Base-by-base conservation (phyloP, 2,888 invertebrate species). In the Andrena fulva region DNA sequence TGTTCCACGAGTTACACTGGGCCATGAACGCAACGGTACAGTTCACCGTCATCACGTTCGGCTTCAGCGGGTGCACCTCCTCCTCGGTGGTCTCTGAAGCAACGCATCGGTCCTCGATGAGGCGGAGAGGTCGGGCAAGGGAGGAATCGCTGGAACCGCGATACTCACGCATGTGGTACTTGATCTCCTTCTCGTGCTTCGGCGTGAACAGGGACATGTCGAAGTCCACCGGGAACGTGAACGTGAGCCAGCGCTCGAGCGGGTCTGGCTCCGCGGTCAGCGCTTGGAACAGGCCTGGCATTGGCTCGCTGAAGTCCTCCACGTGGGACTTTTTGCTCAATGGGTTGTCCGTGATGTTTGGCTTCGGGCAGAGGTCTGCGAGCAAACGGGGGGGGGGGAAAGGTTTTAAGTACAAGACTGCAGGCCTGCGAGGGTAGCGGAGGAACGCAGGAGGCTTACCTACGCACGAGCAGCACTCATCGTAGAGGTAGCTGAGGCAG, bases 391-490 rank as follows among this genome's bases (percentile, higher is more conserved):
- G 0, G 27, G 60, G 0, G 1, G 0, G 20, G 1, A 0, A 27
- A 4, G 10, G 20, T 8, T 33, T 24, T 42, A 10, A 56, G 2
- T 10, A 35, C 5, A 2, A 24, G 33, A 4, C 0, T 1, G 20
- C 10, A 0, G 63, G 24, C n/a, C 20, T n/a, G 33, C 1, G 7
- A 20, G 29, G 24, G 50, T 27, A 35, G 7, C 35, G 24, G 10
- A 20, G 42, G 16, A n/a, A 24, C n/a, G 56, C 48, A 16, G 2
- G n/a, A 0, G n/a, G 2, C 98, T 96, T 95, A 99, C 99, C 99
- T 90, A 99, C 98, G 95, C 99, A 99, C 73, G 98, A 98, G 93
- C 99, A 99, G 94, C 99, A 99, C 94, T 99, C 98, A 86, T 96
- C 97, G 94, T 98, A 99, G 69, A 98, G 95, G 91, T 97, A 96